These are phyloP conservation scores for Trichonephila clavipes DNA, from an alignment of 1,140 invertebrate species.

Conservation along the genomic window DNA sequence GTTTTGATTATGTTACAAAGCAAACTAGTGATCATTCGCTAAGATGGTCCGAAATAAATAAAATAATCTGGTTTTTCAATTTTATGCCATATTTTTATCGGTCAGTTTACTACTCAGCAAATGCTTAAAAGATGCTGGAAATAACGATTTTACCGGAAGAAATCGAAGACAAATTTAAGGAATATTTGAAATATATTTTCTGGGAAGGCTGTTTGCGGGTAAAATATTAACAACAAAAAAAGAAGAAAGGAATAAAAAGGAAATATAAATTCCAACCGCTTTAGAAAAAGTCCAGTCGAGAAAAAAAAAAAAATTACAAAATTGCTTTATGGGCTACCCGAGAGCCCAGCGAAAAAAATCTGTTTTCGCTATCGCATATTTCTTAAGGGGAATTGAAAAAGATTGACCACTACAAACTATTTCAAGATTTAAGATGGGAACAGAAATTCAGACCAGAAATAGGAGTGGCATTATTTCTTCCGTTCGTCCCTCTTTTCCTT, in stretches of 20 bases:
- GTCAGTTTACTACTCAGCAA: too few relatives aligned
- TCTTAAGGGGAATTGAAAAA: constrained; percentile 51
- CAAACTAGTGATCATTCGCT: too few relatives aligned
- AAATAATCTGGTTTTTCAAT: too few relatives aligned
- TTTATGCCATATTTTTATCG: too few relatives aligned
- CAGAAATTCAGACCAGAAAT: constrained; percentile 25
- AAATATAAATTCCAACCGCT: constrained; percentile 34
- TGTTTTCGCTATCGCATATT: constrained; percentile 54
- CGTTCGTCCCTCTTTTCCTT: background rate
- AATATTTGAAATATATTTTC: constrained; percentile 40
- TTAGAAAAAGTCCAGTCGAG: constrained; percentile 6
- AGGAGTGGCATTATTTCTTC: constrained; percentile 43
- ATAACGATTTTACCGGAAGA: background rate
- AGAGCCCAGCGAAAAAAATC: constrained; percentile 35
- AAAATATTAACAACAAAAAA: constrained; percentile 15
- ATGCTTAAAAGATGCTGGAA: background rate
- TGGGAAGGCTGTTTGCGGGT: background rate
- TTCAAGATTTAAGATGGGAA: constrained; percentile 31
- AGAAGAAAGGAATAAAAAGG: background rate
- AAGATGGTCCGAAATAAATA: too few relatives aligned
- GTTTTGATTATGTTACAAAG: too few relatives aligned
- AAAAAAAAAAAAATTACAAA: constrained; percentile 45
- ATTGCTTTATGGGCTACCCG: constrained; percentile 46
- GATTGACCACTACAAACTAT: constrained; percentile 61
- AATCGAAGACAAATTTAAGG: background rate